Base-by-base conservation (phyloP, 2,113 vertebrate genomes). In the Gopherus evgoodei region DNA sequence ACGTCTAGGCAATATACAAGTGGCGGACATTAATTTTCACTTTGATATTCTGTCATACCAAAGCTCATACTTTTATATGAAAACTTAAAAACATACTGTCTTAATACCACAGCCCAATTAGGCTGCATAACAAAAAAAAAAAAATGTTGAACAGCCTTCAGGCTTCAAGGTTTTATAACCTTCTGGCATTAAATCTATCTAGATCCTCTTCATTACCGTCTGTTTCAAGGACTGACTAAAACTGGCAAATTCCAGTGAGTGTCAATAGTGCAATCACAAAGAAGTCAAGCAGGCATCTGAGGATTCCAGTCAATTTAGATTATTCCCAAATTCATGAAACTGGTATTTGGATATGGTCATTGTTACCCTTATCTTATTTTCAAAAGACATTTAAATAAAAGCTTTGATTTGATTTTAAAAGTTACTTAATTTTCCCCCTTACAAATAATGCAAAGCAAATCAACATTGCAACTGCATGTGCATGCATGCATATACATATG, bases 1-100 rank as follows among this genome's bases (percentile, higher is more conserved):
- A 97, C 97, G 81, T 98, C 97, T 95, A 96, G 97, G 97, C 96
- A 90, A 97, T 96, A 98, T 94, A 96, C 96, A 95, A 95, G 97
- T 93, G 89, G 96, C 86, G 87, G 97, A 98, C 96, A 91, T 93
- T 91, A 89, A 96, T 97, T 97, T 96, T 95, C 98, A 96, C 98
- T 96, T 95, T 92, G 96, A 97, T 96, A 86, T 96, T 97, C 96
- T 93, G 97, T 94, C 90, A 81, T 90, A 85, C 93, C 44, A 97
- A 96, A 93, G 96, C 94, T 94, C 96, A 81, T 84, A 88, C 78
- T 90, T 88, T 86, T 87, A 91, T 62, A 53, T 52, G 95, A 97
- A 87, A 95, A 94, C 94, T 96, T 97, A 86, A 94, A 96, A 93
- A 80, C 81, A 53, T 38, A 59, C 81, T 62, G 21, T 62, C 91